Percentiles rank a stretch among this genome's conserved stretches.
Evolutionary conservation across 2,888 invertebrate genomes (phyloP).

Genomic region (Petrophora chlorosata): DNA sequence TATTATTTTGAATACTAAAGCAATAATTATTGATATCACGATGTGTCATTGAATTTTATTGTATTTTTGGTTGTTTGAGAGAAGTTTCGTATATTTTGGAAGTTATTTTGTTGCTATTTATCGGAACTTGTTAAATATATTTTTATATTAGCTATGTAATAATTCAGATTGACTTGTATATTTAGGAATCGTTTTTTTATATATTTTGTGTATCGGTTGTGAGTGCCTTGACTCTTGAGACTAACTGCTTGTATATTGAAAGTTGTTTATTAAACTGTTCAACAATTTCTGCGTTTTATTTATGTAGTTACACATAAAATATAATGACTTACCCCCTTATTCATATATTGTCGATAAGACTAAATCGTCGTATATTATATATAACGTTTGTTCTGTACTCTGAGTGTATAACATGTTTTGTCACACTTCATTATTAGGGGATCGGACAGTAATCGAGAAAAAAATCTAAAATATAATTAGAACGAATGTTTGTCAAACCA

Average conservation of each 20-base stretch:
- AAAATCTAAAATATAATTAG: too few relatives aligned
- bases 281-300: background rate
- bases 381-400: too few relatives aligned
- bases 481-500: too few relatives aligned
- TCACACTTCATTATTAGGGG: too few relatives aligned
- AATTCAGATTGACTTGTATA: slow-evolving; percentile 12
- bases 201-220: slow-evolving; percentile 49
- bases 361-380: too few relatives aligned
- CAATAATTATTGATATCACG: slow-evolving; percentile 20
- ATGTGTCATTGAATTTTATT: slow-evolving; percentile 30
- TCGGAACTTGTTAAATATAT: slow-evolving; percentile 11
- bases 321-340: too few relatives aligned
- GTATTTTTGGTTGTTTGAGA: slow-evolving; percentile 15
- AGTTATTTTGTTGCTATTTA: slow-evolving; percentile 20
- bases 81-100: slow-evolving; percentile 16
- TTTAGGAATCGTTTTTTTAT: slow-evolving; percentile 12
- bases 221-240: slow-evolving; percentile 61
- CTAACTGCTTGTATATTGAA: slow-evolving; percentile 54
- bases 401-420: too few relatives aligned
- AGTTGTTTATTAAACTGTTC: slow-evolving; percentile 57
- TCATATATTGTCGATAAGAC: too few relatives aligned
- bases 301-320: background rate
- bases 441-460: too few relatives aligned
- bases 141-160: background rate
- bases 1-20: slow-evolving; percentile 5